phyloP scores from a whole-genome alignment of 2,113 vertebrate genomes.

The Elephantulus edwardii region DNA sequence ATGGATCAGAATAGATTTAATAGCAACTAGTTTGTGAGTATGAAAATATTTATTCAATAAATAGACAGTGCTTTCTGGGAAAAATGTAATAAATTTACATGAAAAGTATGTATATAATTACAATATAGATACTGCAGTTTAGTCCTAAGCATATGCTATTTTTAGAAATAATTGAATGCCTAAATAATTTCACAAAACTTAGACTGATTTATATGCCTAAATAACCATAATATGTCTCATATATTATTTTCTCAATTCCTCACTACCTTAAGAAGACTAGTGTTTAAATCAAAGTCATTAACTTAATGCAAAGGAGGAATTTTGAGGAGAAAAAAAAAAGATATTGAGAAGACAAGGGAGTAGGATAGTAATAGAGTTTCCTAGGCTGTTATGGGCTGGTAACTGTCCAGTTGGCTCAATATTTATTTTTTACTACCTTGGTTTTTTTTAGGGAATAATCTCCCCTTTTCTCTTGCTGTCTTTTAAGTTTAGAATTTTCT shows the following conservation, averaged over 20 bases:
- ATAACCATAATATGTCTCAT: not conserved
- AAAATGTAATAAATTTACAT: too few species aligned
- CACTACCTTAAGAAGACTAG: not conserved
- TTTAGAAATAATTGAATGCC: conserved; percentile 14
- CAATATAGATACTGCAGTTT: not conserved
- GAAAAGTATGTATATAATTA: conserved; percentile 7
- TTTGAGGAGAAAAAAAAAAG: not conserved
- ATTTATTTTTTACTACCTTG: not conserved
- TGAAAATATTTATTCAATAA: too few species aligned
- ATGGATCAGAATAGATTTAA: too few species aligned
- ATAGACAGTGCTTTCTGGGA: too few species aligned
- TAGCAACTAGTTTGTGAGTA: too few species aligned
- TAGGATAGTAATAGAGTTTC: not conserved
- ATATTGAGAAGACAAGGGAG: not conserved
- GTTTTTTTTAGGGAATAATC: not conserved
- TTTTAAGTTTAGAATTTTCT: not conserved
- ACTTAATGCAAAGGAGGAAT: not conserved
- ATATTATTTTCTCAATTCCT: not conserved
- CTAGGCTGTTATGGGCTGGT: not conserved
- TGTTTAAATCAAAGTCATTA: conserved; percentile 23
- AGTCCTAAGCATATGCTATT: not conserved
- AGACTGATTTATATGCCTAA: not conserved
- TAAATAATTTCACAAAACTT: conserved; percentile 5
- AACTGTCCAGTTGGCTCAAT: not conserved
- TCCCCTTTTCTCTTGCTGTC: not conserved